Evolutionary conservation across 1,140 invertebrate species (phyloP).

Genomic region (Periplaneta americana): DNA sequence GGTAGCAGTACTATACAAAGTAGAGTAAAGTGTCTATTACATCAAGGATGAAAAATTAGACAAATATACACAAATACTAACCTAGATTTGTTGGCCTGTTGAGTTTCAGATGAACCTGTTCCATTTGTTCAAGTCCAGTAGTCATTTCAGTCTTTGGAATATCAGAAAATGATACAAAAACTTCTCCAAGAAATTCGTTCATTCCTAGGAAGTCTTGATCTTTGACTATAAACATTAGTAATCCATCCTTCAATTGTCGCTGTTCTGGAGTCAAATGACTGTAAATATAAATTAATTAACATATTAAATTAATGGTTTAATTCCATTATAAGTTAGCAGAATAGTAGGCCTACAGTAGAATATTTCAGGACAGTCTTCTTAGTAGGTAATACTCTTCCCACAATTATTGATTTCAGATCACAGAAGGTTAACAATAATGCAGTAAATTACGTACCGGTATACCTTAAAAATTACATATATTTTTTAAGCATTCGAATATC

Average conservation of each 20-base stretch:
- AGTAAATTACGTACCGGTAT: too few relatives aligned
- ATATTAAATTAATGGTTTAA: too few relatives aligned
- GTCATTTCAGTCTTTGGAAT: conserved; percentile 53
- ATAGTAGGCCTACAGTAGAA: too few relatives aligned
- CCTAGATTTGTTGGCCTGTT: conserved; percentile 70
- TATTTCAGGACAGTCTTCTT: too few relatives aligned
- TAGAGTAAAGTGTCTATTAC: too few relatives aligned
- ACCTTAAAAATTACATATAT: too few relatives aligned
- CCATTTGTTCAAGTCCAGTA: conserved; percentile 49
- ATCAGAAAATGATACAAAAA: conserved; percentile 74
- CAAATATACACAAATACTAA: conserved; percentile 39
- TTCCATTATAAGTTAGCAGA: too few relatives aligned
- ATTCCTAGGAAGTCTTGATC: conserved; percentile 90
- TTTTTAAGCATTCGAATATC: too few relatives aligned
- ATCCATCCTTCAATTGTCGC: conserved; percentile 58
- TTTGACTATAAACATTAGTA: conserved; percentile 86
- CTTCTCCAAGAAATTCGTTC: conserved; percentile 92
- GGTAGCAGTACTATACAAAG: background rate
- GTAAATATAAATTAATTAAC: conserved; percentile 31
- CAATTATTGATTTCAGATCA: too few relatives aligned
- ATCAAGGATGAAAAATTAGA: background rate
- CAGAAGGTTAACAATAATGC: too few relatives aligned
- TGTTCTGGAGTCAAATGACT: conserved; percentile 74
- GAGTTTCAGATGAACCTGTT: conserved; percentile 74
- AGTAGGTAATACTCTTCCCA: too few relatives aligned